A percentile compares a stretch with the other conserved stretches of the same genome.
These are phyloP conservation scores for Cyprinodon brontotheroides DNA, from an alignment of 2,113 vertebrate species.

Conservation along the genomic window DNA sequence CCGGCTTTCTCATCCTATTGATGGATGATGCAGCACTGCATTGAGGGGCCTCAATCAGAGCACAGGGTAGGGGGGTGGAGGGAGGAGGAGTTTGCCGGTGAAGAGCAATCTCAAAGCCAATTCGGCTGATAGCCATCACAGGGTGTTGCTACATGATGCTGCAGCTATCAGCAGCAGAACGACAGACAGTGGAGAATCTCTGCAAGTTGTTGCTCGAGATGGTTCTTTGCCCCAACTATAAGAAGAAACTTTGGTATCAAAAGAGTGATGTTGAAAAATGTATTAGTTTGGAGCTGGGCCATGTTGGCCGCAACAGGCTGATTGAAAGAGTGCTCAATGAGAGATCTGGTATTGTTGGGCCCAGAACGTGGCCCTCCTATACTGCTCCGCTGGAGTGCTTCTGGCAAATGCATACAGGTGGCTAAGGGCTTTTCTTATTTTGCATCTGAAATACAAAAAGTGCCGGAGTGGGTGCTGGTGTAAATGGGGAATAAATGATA, in stretches of 20 bases:
- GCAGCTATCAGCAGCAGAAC: conserved; percentile 55
- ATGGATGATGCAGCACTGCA: conserved; percentile 60
- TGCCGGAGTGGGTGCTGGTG: no score
- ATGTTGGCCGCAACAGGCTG: conserved; percentile 36
- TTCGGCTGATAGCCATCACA: conserved; percentile 68
- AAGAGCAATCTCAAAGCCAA: conserved; percentile 72
- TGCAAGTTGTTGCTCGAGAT: neutral
- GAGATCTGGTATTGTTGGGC: conserved; percentile 40
- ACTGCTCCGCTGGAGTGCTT: no score
- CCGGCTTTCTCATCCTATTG: conserved; percentile 52
- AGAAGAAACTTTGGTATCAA: conserved; percentile 30
- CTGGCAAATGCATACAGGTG: conserved; percentile 21
- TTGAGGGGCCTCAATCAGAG: conserved; percentile 60
- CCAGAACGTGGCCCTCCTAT: conserved; percentile 3
- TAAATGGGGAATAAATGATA: conserved; percentile 15
- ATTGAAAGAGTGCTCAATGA: conserved; percentile 45
- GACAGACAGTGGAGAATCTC: conserved; percentile 4
- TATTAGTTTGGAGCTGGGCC: conserved; percentile 57
- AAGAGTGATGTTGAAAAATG: conserved; percentile 49
- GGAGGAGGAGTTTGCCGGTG: conserved; percentile 23
- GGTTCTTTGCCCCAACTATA: conserved; percentile 6
- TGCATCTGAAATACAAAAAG: conserved; percentile 35
- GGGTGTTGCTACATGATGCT: conserved; percentile 41
- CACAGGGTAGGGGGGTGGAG: neutral
- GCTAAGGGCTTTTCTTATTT: conserved; percentile 4